A percentile compares a stretch with the other conserved stretches of the same genome.
Conservation (phyloP, 2,113 vertebrate species). For the Cyanoliseus patagonus region DNA sequence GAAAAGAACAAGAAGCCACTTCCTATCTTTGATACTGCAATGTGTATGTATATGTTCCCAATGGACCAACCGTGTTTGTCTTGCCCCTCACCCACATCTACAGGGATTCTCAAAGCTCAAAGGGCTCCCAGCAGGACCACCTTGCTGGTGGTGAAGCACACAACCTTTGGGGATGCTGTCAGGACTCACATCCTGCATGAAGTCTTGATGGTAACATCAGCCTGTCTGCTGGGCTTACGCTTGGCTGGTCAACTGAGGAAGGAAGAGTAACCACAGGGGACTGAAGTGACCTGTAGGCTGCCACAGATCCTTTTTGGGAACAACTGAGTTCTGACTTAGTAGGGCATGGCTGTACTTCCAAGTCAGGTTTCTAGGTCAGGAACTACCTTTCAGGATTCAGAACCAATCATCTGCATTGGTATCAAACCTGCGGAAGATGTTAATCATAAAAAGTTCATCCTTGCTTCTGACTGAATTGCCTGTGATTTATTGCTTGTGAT, state of each 20-base stretch:
- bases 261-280: neutral
- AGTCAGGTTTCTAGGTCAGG: neutral
- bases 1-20: neutral
- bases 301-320: neutral
- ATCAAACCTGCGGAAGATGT: neutral
- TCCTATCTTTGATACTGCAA: neutral
- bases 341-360: neutral
- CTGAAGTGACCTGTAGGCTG: neutral
- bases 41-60: neutral
- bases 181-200: neutral
- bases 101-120: neutral
- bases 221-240: neutral
- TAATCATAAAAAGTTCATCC: neutral
- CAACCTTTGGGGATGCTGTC: too few species aligned
- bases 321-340: neutral
- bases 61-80: rapidly evolving
- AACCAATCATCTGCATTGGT: neutral
- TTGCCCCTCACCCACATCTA: neutral
- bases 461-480: neutral
- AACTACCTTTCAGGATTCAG: neutral
- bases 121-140: neutral
- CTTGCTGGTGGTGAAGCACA: neutral
- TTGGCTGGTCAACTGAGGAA: neutral
- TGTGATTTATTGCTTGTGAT: neutral
- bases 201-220: neutral